These are phyloP conservation scores for Canis aureus DNA, from an alignment of 2,113 vertebrate species.

Conservation along the genomic window DNA sequence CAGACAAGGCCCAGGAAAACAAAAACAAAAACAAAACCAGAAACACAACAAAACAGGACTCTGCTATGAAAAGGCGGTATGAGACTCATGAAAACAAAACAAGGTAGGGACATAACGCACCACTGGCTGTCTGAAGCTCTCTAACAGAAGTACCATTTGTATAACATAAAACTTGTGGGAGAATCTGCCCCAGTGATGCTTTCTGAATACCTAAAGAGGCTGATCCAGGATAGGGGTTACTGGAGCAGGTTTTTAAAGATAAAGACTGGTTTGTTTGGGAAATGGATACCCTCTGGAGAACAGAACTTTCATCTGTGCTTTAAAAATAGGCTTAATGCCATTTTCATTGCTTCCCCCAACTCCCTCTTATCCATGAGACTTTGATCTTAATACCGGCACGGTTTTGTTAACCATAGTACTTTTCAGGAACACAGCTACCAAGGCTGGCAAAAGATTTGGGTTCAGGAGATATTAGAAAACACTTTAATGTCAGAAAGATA, in stretches of 20 bases:
- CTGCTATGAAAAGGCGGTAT: not conserved
- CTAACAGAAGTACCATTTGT: not conserved
- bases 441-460: not conserved
- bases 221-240: constrained; percentile 6
- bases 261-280: constrained; percentile 64
- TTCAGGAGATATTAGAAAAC: not conserved
- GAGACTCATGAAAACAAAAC: not conserved
- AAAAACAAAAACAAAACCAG: not conserved
- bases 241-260: constrained; percentile 53
- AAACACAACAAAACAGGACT: not conserved
- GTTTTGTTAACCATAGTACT: constrained; percentile 11
- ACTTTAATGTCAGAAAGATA: not conserved
- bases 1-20: not conserved
- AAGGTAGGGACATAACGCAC: not conserved
- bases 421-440: constrained; percentile 39
- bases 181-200: not conserved
- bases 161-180: not conserved
- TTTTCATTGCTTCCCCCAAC: constrained; percentile 42
- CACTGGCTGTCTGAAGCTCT: not conserved
- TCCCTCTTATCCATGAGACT: constrained; percentile 39
- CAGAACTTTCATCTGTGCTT: constrained; percentile 50
- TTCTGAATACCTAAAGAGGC: constrained; percentile 38
- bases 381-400: constrained; percentile 34
- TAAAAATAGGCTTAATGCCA: constrained; percentile 54
- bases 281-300: constrained; percentile 27